Evolutionary conservation across 2,797 vertebrate genomes (phyloP).

Genomic region (Moxostoma hubbsi): DNA sequence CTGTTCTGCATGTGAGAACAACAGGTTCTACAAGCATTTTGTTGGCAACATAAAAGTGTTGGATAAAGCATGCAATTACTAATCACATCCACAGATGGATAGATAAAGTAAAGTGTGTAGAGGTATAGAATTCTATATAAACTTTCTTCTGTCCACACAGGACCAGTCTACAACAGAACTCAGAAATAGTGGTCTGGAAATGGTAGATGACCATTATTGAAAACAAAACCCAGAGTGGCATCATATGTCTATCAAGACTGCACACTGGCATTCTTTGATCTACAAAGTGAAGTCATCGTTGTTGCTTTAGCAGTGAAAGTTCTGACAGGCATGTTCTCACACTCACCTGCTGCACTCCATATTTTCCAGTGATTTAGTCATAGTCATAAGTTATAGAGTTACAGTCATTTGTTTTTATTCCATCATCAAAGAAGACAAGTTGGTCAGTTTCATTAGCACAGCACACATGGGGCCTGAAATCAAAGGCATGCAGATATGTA

Average conservation of each 20-base stretch:
- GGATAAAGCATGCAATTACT: constrained; percentile 2
- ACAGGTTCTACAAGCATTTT: constrained; percentile 70
- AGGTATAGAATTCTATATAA: background rate
- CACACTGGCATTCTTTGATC: constrained; percentile 53
- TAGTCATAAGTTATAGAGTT: constrained; percentile 76
- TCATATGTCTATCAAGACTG: background rate
- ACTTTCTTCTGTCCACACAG: background rate
- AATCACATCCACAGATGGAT: constrained; percentile 11
- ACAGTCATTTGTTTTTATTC: constrained; percentile 81
- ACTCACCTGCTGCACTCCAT: constrained; percentile 70
- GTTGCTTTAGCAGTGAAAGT: constrained; percentile 72
- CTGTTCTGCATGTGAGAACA: constrained; percentile 78
- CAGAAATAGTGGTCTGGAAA: constrained; percentile 1
- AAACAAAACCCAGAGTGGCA: too few relatives aligned
- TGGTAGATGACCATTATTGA: constrained; percentile 7
- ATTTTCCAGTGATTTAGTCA: constrained; percentile 66
- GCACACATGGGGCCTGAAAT: constrained; percentile 68
- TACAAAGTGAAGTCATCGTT: constrained; percentile 63
- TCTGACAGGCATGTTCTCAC: constrained; percentile 79
- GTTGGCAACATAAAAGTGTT: constrained; percentile 10
- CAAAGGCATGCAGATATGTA: constrained; percentile 77
- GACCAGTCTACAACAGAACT: background rate
- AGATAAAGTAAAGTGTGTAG: background rate
- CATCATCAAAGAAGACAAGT: constrained; percentile 78
- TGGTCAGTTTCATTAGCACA: constrained; percentile 72